phyloP scores from a whole-genome alignment of 2,888 invertebrate genomes.

The Orthosia gothica region DNA sequence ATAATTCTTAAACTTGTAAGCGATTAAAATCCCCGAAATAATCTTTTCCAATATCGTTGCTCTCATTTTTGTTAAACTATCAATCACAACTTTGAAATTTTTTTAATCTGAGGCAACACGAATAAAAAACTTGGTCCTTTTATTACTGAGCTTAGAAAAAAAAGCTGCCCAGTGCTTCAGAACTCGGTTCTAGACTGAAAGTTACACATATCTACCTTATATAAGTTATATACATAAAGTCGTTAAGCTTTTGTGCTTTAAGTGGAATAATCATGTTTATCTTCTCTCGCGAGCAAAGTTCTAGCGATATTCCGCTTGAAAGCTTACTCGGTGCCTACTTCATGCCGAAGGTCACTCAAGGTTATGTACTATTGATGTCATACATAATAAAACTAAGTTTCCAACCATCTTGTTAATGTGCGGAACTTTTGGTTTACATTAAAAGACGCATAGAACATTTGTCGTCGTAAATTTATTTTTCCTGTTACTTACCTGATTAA shows the following conservation, averaged over 20 bases:
- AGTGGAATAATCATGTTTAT: constrained; percentile 36
- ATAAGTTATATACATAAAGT: not conserved
- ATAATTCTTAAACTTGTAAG: too few relatives aligned
- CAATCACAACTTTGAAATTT: not conserved
- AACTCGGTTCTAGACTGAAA: constrained; percentile 4
- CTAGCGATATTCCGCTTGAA: constrained; percentile 17
- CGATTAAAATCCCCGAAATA: not conserved
- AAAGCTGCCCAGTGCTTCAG: not conserved
- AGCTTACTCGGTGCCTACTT: not conserved
- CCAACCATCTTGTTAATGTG: constrained; percentile 32
- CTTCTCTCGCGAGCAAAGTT: constrained; percentile 30
- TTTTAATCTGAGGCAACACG: not conserved
- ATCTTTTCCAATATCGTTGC: not conserved
- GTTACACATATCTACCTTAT: not conserved
- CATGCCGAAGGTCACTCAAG: constrained; percentile 36
- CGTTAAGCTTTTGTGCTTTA: constrained; percentile 7
- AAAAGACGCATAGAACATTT: constrained; percentile 20
- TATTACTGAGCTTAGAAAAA: not conserved
- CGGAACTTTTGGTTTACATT: constrained; percentile 25
- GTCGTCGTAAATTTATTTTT: constrained; percentile 34
- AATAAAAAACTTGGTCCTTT: not conserved
- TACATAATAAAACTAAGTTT: constrained; percentile 21
- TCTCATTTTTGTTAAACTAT: too few relatives aligned
- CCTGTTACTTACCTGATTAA: constrained; percentile 13
- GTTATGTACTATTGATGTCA: constrained; percentile 10